Conservation (phyloP, 2,797 vertebrate genomes). For the Toxotes lorentzi region DNA sequence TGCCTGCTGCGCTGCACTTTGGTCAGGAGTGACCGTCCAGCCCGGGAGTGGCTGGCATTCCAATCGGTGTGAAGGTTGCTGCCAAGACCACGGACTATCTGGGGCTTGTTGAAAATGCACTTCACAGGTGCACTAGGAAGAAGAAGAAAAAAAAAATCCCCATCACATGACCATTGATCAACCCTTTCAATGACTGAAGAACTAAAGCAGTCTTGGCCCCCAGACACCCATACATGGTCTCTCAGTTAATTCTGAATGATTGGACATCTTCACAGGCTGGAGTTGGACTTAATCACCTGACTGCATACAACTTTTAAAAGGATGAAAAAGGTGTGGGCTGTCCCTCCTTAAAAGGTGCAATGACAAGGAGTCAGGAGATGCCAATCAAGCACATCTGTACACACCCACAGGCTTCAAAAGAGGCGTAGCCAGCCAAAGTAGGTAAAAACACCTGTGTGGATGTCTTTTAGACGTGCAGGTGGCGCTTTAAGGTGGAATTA, state of each 20-base stretch:
- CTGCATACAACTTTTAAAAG: neutral
- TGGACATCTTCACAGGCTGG: neutral
- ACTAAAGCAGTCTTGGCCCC: neutral
- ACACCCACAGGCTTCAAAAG: neutral
- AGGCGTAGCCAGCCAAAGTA: too few relatives aligned
- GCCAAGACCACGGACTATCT: constrained; percentile 91
- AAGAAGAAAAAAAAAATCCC: constrained; percentile 4
- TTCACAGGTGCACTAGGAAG: constrained; percentile 91
- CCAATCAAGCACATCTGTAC: neutral
- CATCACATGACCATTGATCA: neutral
- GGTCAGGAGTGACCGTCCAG: constrained; percentile 91
- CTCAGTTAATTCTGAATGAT: neutral
- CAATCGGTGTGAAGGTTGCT: constrained; percentile 88
- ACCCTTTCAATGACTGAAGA: neutral
- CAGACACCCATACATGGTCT: neutral
- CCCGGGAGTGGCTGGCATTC: constrained; percentile 89
- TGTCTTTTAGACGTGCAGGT: neutral
- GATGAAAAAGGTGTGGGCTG: neutral
- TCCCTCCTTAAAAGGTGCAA: neutral
- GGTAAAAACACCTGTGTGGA: neutral
- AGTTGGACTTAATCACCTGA: neutral
- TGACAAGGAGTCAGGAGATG: neutral
- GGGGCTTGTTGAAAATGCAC: constrained; percentile 95
- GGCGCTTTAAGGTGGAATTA: neutral
- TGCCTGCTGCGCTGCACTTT: constrained; percentile 94